These are phyloP conservation scores for Homalodisca vitripennis DNA, from an alignment of 1,140 invertebrate species.

Conservation along the genomic window DNA sequence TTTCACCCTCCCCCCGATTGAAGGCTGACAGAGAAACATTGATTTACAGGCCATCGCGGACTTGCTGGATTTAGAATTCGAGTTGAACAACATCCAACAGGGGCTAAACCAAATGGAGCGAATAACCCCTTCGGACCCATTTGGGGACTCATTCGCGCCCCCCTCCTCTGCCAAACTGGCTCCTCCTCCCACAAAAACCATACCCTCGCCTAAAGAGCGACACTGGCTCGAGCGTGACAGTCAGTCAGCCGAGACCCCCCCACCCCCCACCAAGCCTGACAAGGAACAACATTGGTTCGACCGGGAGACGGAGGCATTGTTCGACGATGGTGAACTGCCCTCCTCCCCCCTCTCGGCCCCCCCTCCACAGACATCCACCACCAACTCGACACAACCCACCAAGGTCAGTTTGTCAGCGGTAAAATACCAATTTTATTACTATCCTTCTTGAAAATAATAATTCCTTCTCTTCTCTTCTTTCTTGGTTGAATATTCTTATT, in stretches of 20 bases:
- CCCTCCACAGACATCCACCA: not conserved
- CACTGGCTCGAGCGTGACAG: slow-evolving; percentile 40
- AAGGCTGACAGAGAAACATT: not conserved
- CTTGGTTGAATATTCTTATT: not conserved
- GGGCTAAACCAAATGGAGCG: slow-evolving; percentile 85
- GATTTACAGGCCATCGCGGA: slow-evolving; percentile 62
- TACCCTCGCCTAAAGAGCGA: slow-evolving; percentile 40
- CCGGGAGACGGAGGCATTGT: slow-evolving; percentile 53
- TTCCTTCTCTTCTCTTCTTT: not conserved
- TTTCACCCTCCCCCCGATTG: no score
- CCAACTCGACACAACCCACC: not conserved
- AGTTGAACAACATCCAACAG: slow-evolving; percentile 85
- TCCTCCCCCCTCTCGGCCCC: not conserved
- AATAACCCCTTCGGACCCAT: slow-evolving; percentile 71
- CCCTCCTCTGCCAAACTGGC: slow-evolving; percentile 47
- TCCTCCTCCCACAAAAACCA: slow-evolving; percentile 42
- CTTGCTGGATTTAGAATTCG: slow-evolving; percentile 90
- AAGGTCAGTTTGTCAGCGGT: slow-evolving; percentile 12
- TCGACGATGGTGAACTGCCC: slow-evolving; percentile 49
- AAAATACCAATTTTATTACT: no score
- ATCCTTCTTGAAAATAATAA: no score
- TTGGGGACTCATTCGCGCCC: slow-evolving; percentile 70
- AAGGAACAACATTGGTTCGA: slow-evolving; percentile 51
- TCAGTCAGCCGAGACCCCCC: not conserved
- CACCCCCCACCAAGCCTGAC: slow-evolving; percentile 17